Base-by-base conservation (phyloP, 2,797 vertebrate species). In the Novumbra hubbsi region DNA sequence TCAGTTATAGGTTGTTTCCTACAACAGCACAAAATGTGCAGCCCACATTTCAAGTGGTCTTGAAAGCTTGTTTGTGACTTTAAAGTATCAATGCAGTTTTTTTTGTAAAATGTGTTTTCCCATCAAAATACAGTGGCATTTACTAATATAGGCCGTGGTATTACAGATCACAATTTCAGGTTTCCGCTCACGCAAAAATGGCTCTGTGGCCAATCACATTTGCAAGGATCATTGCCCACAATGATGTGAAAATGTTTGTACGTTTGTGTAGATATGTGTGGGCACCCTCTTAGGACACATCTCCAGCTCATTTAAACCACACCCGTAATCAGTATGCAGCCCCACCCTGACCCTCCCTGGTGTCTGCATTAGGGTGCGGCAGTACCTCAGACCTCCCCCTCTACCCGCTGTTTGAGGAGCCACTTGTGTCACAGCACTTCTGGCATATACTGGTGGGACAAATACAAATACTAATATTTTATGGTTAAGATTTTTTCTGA, bases 391-490 rank as follows among this genome's bases (percentile, higher is more conserved):
- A 84, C 86, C 81, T 86, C 77, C 27, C 67, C 80, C 17, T 78
- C 74, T 64, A 81, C 76, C 76, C 75, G 71, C 81, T 72, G 86
- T 89, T 90, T 90, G 78, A 67, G 73, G 48, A 69, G 77, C 75
- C 83, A 83, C 85, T 83, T 85, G 85, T 89, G 87, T 83, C 80
- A 83, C 83, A 80, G 81, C 21, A 48, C 75, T 88, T 91, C 86
- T 89, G 49, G 70, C 77, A 28, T 68, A 84, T 76, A 83, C 81
- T 63, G 67, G 48, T 19, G 78, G 68, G 73, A 73, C 81, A 87
- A 87, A 87, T 85, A 88, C 77, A 90, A 91, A 88, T 85, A 87
- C 88, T 87, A 84, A 84, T 86, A 82, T 68, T 41, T 79, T 75
- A 85, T 78, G 80, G 81, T 62, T 75, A 81, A 71, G 79, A 73